Base-by-base conservation (phyloP, 1,140 invertebrate genomes). In the Procambarus clarkii region DNA sequence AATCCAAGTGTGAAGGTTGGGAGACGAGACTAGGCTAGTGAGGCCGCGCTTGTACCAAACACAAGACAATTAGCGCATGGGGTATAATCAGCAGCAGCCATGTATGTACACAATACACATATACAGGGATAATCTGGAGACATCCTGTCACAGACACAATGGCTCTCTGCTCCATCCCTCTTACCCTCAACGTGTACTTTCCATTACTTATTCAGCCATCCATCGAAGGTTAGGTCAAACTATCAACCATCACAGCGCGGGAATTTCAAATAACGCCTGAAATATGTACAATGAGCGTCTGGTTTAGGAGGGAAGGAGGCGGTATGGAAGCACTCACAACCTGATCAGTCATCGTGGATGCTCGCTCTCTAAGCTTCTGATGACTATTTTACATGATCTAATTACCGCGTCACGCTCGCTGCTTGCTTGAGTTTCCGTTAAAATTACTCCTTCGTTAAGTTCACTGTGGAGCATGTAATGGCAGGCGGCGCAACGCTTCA, bases 391-490 rank as follows among this genome's bases (percentile, higher is more conserved):
- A 86, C 69, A 46, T 45, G 71, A 48, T 76, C 69, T 86, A 86
- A 86, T 86, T 86, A 86, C 64, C 84, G 71, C 84, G 84, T 86
- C 84, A 86, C 84, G 84, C 45, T 46, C 46, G 44, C 45, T 86
- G 84, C 71, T 71, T 64, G 84, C 64, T 44, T 45, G 64, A 64
- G n/a, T 50, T 58, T 24, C 84, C 84, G 71, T 46, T 86, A 77
- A 86, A 86, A 86, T 86, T 86, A 76, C 84, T 76, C 69, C 84
- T 86, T 71, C 69, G 64, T 86, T 86, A 86, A 76, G 79, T 81
- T 81, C n/a, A 34, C 79, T 81, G 48, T 13, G 8, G 84, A 24
- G 84, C 84, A 77, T 86, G 84, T 86, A 86, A 86, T 76, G n/a
- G 84, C 64, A 50, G 82, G 82, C 15, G 82, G 45, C 69, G 69